Evolutionary conservation across 1,140 invertebrate genomes (phyloP).

Genomic region (Oreohelix idahoensis): DNA sequence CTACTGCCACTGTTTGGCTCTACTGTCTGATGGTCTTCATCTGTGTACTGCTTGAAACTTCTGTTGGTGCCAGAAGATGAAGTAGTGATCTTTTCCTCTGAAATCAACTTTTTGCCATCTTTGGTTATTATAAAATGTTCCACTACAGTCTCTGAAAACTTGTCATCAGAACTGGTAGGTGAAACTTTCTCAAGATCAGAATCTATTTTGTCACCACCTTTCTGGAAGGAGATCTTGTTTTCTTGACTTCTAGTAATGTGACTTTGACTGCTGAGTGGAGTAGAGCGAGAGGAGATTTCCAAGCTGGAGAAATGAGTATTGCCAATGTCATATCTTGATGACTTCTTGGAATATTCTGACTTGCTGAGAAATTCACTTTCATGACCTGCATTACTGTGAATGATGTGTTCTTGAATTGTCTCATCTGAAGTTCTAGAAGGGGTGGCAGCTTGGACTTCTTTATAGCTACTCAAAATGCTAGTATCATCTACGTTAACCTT

Average conservation of each 20-base stretch:
- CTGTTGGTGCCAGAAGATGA: neutral
- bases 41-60: neutral
- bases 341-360: neutral
- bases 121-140: conserved; percentile 35
- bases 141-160: conserved; percentile 27
- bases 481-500: neutral
- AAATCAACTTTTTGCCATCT: conserved; percentile 34
- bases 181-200: neutral
- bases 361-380: neutral
- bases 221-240: neutral
- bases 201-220: neutral
- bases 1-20: neutral
- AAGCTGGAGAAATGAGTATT: conserved; percentile 22
- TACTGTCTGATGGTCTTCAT: neutral
- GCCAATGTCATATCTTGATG: neutral
- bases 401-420: neutral
- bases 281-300: conserved; percentile 1
- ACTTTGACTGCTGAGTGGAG: neutral
- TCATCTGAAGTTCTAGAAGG: neutral
- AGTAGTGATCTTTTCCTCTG: conserved; percentile 26
- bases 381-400: neutral
- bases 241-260: neutral
- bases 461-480: neutral
- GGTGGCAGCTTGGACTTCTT: neutral
- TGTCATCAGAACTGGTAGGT: neutral